Percentiles rank a stretch among this genome's conserved stretches.
These are phyloP conservation scores for Choreutis nemorana DNA, from an alignment of 2,888 invertebrate genomes.

Conservation along the genomic window DNA sequence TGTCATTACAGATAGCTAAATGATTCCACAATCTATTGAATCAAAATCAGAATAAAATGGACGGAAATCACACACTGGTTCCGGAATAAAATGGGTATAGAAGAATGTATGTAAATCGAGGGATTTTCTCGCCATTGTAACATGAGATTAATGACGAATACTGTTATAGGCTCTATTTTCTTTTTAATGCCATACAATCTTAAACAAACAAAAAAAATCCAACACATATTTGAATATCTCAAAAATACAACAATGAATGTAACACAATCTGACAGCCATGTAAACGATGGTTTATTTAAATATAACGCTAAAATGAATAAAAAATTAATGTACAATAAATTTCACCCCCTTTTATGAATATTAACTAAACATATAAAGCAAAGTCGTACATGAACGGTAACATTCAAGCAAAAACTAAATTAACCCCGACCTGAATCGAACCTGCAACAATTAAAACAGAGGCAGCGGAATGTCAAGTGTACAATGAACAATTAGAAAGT, in stretches of 20 bases:
- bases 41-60: constrained; percentile 11
- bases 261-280: no score
- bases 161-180: no score
- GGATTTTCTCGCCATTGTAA: constrained; percentile 29
- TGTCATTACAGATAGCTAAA: no score
- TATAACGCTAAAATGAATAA: not conserved
- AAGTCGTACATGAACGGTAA: no score
- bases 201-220: no score
- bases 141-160: not conserved
- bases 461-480: constrained; percentile 9
- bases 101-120: constrained; percentile 23
- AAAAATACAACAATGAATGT: no score
- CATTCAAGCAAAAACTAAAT: constrained; percentile 25
- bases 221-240: no score
- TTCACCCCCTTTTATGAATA: no score
- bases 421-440: constrained; percentile 28
- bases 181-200: no score
- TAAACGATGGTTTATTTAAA: not conserved
- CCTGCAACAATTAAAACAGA: constrained; percentile 9
- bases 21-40: no score
- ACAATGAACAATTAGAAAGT: constrained; percentile 19
- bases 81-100: constrained; percentile 34
- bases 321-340: not conserved
- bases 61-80: constrained; percentile 19
- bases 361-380: no score